Evolutionary conservation across 2,888 invertebrate species (phyloP).

Genomic region (Isoperla grammatica): DNA sequence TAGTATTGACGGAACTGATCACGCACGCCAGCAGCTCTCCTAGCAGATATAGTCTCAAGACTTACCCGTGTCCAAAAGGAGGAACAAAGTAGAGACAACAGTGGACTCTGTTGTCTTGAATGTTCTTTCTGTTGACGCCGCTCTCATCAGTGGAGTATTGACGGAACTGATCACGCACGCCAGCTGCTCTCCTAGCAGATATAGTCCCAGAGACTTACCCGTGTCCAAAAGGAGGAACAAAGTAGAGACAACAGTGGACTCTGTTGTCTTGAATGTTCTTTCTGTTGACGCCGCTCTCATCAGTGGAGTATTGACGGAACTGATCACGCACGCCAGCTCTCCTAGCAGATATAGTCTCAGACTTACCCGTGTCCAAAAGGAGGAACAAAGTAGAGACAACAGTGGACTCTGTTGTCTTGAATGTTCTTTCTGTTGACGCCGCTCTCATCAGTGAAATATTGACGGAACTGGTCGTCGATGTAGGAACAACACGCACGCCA

Average conservation of each 20-base stretch:
- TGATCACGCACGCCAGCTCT: too few species aligned
- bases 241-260: constrained; percentile 93
- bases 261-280: constrained; percentile 93
- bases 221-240: constrained; percentile 92
- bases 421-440: constrained; percentile 92
- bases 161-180: constrained; percentile 78
- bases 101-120: constrained; percentile 93
- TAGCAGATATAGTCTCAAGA: constrained; percentile 21
- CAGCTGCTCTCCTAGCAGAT: too few species aligned
- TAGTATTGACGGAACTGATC: constrained; percentile 72
- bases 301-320: constrained; percentile 66
- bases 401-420: constrained; percentile 93
- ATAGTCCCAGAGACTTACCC: constrained; percentile 57
- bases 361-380: constrained; percentile 90
- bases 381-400: constrained; percentile 91
- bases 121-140: constrained; percentile 88
- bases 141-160: constrained; percentile 84
- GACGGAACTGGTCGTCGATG: constrained; percentile 69
- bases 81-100: constrained; percentile 94
- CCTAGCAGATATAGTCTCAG: too few species aligned
- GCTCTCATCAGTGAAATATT: constrained; percentile 83
- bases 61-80: constrained; percentile 90
- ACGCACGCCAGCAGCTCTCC: constrained; percentile 91
- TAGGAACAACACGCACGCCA: constrained; percentile 87
- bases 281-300: constrained; percentile 91